Evolutionary conservation across 2,113 vertebrate species (phyloP), one percentile per base, ranked within the genome.

Genomic region (Microcebus murinus): DNA sequence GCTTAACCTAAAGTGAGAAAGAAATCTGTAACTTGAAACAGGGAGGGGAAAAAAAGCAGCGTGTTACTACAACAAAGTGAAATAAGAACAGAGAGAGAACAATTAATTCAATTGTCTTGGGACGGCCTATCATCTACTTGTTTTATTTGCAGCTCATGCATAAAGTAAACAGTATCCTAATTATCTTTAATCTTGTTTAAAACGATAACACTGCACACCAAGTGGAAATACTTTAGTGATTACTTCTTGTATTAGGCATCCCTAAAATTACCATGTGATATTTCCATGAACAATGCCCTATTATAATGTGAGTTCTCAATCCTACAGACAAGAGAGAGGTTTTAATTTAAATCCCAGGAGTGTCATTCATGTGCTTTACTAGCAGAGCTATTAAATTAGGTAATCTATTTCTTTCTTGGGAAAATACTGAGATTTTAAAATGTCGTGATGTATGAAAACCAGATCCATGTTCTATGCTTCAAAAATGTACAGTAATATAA

Each of bases 371-470:
- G 71, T 86, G 88, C 80, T 96, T 96, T 97, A 95, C 96, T 93
- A 96, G 94, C 92, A 96, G 92, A 98, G 94, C 87, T 94, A 96
- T 97, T 98, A 97, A 98, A 96, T 98, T 97, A 98, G 96, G 96
- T 88, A 90, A 98, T 96, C 96, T 96, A 42, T 96, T 98, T 98
- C 88, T 96, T 97, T 95, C 94, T 97, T 92, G 95, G 97, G 97
- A 97, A 98, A 98, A 92, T 20, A 98, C 3, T 8, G 77, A 91
- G 87, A 94, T 39, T 98, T 96, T 97, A 98, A 98, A 98, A 93
- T 82, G 89, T 70, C 96, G 92, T 63, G 83, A 95, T 85, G 92
- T 97, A 98, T 97, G 96, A 98, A 98, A 98, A 98, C 95, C 98
- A 98, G 98, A 98, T 67, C 93, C 96, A 89, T 29, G 95, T 97